phyloP scores from a whole-genome alignment of 2,888 invertebrate species.

The Petrophora chlorosata region DNA sequence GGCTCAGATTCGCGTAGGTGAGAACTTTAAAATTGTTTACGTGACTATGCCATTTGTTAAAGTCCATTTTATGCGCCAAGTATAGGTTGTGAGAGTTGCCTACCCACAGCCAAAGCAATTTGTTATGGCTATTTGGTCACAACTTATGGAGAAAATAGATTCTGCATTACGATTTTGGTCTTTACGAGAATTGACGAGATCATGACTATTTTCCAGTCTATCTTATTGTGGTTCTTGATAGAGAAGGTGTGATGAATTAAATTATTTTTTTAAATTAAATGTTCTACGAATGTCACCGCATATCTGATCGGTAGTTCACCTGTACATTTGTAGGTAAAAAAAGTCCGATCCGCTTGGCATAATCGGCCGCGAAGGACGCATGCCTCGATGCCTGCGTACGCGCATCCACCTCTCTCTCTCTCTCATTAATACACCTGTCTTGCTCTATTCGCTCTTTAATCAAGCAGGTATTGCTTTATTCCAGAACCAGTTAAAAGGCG shows the following conservation, averaged over 20 bases:
- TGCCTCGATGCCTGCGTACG: constrained; percentile 58
- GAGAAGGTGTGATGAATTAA: too few species aligned
- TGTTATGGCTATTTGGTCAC: background rate
- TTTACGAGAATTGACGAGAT: background rate
- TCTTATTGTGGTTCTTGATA: too few species aligned
- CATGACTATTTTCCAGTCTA: too few species aligned
- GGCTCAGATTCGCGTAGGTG: constrained; percentile 65
- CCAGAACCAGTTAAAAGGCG: constrained; percentile 60
- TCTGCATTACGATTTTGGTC: too few species aligned
- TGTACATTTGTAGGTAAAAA: constrained; percentile 56
- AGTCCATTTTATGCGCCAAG: constrained; percentile 24
- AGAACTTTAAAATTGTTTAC: constrained; percentile 55
- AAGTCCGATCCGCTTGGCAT: constrained; percentile 51
- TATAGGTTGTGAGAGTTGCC: background rate
- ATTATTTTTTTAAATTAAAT: too few species aligned
- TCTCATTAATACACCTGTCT: constrained; percentile 49
- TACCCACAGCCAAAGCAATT: background rate
- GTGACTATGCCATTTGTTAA: constrained; percentile 32
- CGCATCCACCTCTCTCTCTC: constrained; percentile 48
- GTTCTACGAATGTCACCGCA: constrained; percentile 30
- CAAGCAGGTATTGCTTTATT: constrained; percentile 61
- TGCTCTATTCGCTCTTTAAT: constrained; percentile 47
- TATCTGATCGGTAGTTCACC: constrained; percentile 61
- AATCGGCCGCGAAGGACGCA: constrained; percentile 75
- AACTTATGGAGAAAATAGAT: background rate